Base-by-base conservation (phyloP, 2,797 vertebrate species). In the Lepidocolaptes lacrymiger region DNA sequence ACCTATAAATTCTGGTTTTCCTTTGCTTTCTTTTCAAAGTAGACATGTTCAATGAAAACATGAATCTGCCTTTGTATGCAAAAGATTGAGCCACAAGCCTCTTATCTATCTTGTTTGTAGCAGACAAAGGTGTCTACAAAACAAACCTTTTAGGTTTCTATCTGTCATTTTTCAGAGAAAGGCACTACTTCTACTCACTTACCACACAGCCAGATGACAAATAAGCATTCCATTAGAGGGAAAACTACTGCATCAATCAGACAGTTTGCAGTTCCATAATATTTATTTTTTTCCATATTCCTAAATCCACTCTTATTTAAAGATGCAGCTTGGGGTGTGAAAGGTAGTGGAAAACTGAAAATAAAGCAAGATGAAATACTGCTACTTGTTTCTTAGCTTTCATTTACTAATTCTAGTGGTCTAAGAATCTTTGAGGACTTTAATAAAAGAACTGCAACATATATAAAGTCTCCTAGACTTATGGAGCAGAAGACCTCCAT, bases 151-250 rank as follows among this genome's bases (percentile, higher is more conserved):
- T 66, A 91, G 27, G 55, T 81, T 93, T 34, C 56, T 69, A 85
- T 94, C 76, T 79, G 64, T 93, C 63, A 91, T 81, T 80, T 71
- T 77, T 56, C n/a, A 55, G 48, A 61, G 52, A 58, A 91, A 96
- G 20, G 55, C 74, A 74, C 41, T 77, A 64, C n/a, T 78, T 90
- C 55, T 64, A 93, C 27, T 28, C 62, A 11, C 14, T 36, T 90
- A 34, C 34, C 69, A 55, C 34, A 72, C 36, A 84, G 84, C 41
- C 41, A 68, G 72, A 84, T 93, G 87, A 87, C 32, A 91, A 91
- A 94, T 73, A 88, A 64, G 16, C 18, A 78, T 97, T 92, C 75
- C 59, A 85, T 93, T 96, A 91, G 22, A 95, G 74, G 71, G 69
- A 80, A 96, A 96, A 56, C 67, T 83, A n/a, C 37, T 30, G 43